Evolutionary conservation across 2,888 invertebrate genomes (phyloP).

Genomic region (Dasysyrphus tricinctus): DNA sequence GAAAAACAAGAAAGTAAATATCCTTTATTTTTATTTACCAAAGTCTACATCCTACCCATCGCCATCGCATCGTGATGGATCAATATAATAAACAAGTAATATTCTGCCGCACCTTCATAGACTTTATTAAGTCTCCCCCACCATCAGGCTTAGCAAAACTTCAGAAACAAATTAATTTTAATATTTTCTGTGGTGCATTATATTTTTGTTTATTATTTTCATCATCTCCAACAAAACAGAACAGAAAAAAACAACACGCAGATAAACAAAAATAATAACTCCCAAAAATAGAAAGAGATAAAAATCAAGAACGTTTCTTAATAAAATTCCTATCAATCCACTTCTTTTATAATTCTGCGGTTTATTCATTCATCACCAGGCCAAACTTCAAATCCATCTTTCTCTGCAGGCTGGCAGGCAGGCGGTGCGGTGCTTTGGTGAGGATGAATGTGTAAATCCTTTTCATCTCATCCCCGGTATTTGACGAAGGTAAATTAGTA

Average conservation of each 20-base stretch:
- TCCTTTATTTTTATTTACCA: constrained; percentile 23
- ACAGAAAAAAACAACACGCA: background rate
- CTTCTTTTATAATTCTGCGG: constrained; percentile 46
- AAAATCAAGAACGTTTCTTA: constrained; percentile 61
- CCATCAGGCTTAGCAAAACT: constrained; percentile 10
- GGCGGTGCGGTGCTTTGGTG: too few relatives aligned
- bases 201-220: constrained; percentile 62
- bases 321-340: constrained; percentile 72
- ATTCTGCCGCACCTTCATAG: background rate
- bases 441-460: constrained; percentile 44
- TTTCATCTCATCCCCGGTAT: background rate
- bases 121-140: constrained; percentile 22
- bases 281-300: background rate
- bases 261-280: background rate
- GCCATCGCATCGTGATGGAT: constrained; percentile 16
- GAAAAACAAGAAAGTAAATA: constrained; percentile 5
- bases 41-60: constrained; percentile 41
- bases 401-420: background rate
- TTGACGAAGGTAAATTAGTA: constrained; percentile 21
- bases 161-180: constrained; percentile 67
- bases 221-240: background rate
- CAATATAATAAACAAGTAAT: constrained; percentile 50
- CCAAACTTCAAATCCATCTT: constrained; percentile 42
- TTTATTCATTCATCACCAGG: constrained; percentile 61
- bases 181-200: constrained; percentile 48